Percentiles rank a stretch among this genome's conserved stretches.
Evolutionary conservation across 1,140 invertebrate species (phyloP).

Genomic region (Ruditapes philippinarum): DNA sequence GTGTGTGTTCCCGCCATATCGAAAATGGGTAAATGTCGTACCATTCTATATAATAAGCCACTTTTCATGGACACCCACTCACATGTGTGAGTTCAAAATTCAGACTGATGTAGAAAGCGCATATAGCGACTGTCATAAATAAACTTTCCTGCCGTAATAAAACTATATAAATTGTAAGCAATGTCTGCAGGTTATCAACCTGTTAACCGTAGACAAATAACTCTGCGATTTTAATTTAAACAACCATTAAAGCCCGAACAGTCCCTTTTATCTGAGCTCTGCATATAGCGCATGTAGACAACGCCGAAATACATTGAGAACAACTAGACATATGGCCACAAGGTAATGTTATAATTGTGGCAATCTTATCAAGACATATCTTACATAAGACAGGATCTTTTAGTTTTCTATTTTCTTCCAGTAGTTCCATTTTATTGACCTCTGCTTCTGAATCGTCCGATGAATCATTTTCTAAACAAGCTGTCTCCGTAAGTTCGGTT

Average conservation of each 20-base stretch:
- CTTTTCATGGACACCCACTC: too few species aligned
- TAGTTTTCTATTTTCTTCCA: slow-evolving; percentile 85
- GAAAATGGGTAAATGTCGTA: too few species aligned
- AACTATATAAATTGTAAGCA: too few species aligned
- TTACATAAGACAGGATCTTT: slow-evolving; percentile 95
- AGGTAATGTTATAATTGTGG: slow-evolving; percentile 95
- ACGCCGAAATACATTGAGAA: slow-evolving; percentile 92
- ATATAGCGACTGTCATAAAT: too few species aligned
- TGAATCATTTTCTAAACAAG: not conserved
- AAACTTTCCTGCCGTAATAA: too few species aligned
- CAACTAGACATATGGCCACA: slow-evolving; percentile 96
- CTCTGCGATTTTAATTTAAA: not conserved
- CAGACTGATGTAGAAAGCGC: too few species aligned
- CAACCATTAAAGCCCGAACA: slow-evolving; percentile 66
- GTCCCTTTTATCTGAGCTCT: slow-evolving; percentile 86
- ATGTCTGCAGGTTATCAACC: too few species aligned
- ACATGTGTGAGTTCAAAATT: too few species aligned
- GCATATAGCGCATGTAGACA: slow-evolving; percentile 94
- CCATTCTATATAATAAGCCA: too few species aligned
- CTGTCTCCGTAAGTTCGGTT: not conserved
- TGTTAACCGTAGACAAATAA: too few species aligned
- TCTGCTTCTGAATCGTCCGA: not conserved
- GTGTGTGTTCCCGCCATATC: too few species aligned
- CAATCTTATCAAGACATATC: slow-evolving; percentile 96
- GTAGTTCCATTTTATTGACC: not conserved